These are phyloP conservation scores for Geotrupes spiniger DNA, from an alignment of 2,888 invertebrate genomes.

Conservation along the genomic window DNA sequence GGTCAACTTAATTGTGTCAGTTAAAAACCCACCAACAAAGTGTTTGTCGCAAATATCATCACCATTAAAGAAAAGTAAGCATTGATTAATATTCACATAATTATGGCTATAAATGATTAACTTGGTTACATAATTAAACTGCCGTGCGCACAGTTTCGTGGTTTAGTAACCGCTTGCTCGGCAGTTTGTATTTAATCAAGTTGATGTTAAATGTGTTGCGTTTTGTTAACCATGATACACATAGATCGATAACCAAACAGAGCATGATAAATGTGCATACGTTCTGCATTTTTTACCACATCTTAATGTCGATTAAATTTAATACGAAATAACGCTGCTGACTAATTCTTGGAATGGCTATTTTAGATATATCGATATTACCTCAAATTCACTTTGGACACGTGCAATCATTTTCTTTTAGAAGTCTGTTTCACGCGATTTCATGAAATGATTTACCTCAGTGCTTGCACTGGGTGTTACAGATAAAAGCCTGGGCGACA, in stretches of 20 bases:
- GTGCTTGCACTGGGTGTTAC: conserved; percentile 53
- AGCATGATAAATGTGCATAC: conserved; percentile 20
- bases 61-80: no score
- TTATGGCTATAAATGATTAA: no score
- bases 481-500: conserved; percentile 90
- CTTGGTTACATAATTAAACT: no score
- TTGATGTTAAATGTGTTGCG: not conserved
- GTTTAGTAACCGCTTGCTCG: no score
- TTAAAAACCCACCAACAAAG: no score
- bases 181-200: no score
- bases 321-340: conserved; percentile 4
- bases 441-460: conserved; percentile 36
- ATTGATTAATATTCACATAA: no score
- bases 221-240: not conserved
- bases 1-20: no score
- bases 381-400: not conserved
- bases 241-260: not conserved
- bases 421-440: conserved; percentile 14
- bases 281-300: conserved; percentile 18
- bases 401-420: not conserved
- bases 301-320: conserved; percentile 8
- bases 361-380: conserved; percentile 4
- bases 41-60: no score
- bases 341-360: conserved; percentile 10
- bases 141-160: no score